phyloP scores from a whole-genome alignment of 2,113 vertebrate species.

The Sphaerodactylus townsendi region DNA sequence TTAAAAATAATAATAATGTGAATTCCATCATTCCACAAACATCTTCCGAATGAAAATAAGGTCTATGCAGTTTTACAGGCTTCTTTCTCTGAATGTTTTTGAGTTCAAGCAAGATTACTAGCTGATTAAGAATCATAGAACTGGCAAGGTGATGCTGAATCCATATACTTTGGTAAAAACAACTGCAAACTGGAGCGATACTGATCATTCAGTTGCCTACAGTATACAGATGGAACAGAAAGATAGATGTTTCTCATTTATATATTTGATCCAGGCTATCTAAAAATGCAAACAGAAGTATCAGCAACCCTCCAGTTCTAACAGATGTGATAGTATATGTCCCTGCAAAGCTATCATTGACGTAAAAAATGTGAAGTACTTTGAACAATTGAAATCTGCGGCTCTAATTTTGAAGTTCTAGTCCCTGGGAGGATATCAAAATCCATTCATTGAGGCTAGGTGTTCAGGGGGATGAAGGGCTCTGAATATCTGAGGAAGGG shows the following conservation, averaged over 20 bases:
- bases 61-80: background rate
- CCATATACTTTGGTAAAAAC: background rate
- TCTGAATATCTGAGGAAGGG: no score
- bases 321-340: background rate
- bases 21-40: background rate
- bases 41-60: background rate
- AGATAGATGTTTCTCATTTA: background rate
- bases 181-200: background rate
- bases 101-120: background rate
- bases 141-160: background rate
- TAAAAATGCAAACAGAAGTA: background rate
- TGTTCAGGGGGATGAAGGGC: no score
- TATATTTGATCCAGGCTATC: background rate
- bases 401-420: no score
- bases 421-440: no score
- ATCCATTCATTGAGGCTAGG: no score
- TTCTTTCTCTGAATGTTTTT: background rate
- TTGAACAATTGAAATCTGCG: no score
- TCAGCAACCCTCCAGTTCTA: background rate
- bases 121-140: background rate
- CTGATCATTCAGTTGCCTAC: background rate
- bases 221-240: background rate
- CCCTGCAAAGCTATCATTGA: background rate
- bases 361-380: background rate
- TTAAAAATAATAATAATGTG: background rate